These are phyloP conservation scores for Alcis repandata DNA, from an alignment of 2,888 invertebrate species.

Conservation along the genomic window DNA sequence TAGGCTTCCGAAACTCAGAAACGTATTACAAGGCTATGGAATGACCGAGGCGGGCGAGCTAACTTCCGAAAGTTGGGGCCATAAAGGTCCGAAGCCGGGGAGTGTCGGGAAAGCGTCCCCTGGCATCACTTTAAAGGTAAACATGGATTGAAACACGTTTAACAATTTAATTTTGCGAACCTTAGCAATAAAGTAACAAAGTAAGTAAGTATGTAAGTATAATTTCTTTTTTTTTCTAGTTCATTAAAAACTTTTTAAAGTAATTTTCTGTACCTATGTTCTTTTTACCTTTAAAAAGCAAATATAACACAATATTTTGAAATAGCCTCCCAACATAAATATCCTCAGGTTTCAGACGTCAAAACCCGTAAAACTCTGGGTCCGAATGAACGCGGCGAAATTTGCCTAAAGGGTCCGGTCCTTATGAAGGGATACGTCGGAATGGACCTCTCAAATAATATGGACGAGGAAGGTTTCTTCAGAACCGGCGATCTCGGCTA, in stretches of 20 bases:
- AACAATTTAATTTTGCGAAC: too few species aligned
- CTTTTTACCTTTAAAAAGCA: conserved; percentile 16
- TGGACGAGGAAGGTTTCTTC: conserved; percentile 68
- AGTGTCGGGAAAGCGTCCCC: conserved; percentile 73
- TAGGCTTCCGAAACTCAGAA: conserved; percentile 65
- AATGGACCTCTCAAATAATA: conserved; percentile 62
- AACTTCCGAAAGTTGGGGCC: conserved; percentile 69
- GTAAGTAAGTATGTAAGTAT: too few species aligned
- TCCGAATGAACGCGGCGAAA: conserved; percentile 76
- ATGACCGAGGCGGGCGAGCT: conserved; percentile 77
- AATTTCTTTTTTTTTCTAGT: too few species aligned
- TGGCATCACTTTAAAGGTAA: conserved; percentile 69
- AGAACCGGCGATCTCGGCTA: conserved; percentile 72
- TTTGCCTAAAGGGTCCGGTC: conserved; percentile 68
- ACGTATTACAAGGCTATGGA: conserved; percentile 72
- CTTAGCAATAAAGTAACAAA: too few species aligned
- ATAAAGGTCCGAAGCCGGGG: conserved; percentile 66
- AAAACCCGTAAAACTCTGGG: conserved; percentile 78
- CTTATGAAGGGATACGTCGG: conserved; percentile 75
- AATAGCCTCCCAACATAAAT: conserved; percentile 37
- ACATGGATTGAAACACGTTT: too few species aligned
- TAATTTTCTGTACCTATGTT: too few species aligned
- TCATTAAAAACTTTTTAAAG: too few species aligned
- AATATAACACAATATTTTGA: conserved; percentile 4
- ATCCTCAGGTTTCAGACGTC: conserved; percentile 70